Base-by-base conservation (phyloP, 2,797 vertebrate species). In the Molothrus ater region DNA sequence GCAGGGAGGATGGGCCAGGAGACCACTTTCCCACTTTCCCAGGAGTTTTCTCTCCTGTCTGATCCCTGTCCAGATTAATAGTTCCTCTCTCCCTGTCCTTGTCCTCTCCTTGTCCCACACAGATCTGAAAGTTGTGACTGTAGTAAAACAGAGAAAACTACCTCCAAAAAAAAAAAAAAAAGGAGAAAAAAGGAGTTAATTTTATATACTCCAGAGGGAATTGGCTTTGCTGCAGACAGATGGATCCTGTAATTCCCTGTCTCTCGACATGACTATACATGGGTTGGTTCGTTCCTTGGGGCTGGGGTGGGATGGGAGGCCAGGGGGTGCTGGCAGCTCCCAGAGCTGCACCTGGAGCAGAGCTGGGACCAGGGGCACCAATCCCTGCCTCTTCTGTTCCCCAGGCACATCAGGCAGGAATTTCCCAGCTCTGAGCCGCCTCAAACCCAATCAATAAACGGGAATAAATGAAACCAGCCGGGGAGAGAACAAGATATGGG, bases 141-240 rank as follows among this genome's bases (percentile, higher is more conserved):
- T 9, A 28, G 53, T 38, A 8, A 78, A 86, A 32, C 50, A 18
- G n/a, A 81, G 59, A 75, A 91, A 56, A 47, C 45, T 91, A 17
- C 57, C 22, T n/a, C 5, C 4, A 15, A 61, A 61, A 10, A 19
- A 26, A 57, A 36, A n/a, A 36, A 36, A 42, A 13, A 18, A 8
- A 9, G 36, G 31, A 31, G 17, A 5, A 29, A 47, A 66, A 43
- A 85, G 13, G 43, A 91, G 29, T 82, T 81, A 78, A 59, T 90
- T 95, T 94, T 82, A 51, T 51, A 3, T 56, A 10, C 18, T 84
- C 93, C 86, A 14, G 25, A 81, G 93, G 91, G 96, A 93, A 95
- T 84, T 91, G 79, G 63, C 54, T 92, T 82, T 91, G 81, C 79
- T 80, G 84, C 81, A 78, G 84, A 54, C 64, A 83, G 92, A 84